phyloP scores from a whole-genome alignment of 2,888 invertebrate genomes.

The Emesis furor region DNA sequence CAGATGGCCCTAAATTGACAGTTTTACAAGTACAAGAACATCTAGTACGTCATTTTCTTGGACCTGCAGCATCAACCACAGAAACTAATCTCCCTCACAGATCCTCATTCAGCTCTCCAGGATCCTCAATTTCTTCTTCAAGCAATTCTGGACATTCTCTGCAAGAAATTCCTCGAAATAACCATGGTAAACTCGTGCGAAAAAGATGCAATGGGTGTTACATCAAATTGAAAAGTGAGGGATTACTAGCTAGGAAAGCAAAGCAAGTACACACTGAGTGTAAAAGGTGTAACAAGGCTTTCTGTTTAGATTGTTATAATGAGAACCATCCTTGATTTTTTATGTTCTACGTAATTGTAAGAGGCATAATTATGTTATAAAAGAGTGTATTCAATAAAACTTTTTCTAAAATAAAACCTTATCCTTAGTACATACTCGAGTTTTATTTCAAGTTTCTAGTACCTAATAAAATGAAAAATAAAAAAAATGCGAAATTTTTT shows the following conservation, averaged over 20 bases:
- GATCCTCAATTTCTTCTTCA: conserved; percentile 56
- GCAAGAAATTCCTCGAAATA: conserved; percentile 62
- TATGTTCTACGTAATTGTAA: too few relatives aligned
- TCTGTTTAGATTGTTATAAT: conserved; percentile 47
- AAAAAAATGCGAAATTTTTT: too few relatives aligned
- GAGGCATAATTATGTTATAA: too few relatives aligned
- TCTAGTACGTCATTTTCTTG: conserved; percentile 40
- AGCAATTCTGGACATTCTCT: conserved; percentile 40
- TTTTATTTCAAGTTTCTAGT: too few relatives aligned
- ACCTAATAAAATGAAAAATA: too few relatives aligned
- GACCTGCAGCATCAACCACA: conserved; percentile 54
- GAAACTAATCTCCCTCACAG: conserved; percentile 50
- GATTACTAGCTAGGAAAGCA: conserved; percentile 54
- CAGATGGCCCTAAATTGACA: conserved; percentile 51
- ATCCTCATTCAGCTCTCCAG: conserved; percentile 54
- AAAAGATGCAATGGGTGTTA: conserved; percentile 68
- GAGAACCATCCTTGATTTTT: background rate
- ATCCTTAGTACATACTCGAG: too few relatives aligned
- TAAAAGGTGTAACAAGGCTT: conserved; percentile 63
- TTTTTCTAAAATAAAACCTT: too few relatives aligned
- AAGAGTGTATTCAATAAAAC: too few relatives aligned
- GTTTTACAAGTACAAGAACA: conserved; percentile 66
- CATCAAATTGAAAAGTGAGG: conserved; percentile 64
- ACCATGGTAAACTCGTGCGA: conserved; percentile 51
- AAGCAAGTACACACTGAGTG: conserved; percentile 65